Percentiles rank a stretch among this genome's conserved stretches.
phyloP scores from a whole-genome alignment of 2,888 invertebrate genomes.

The Scaptomyza tumidula region DNA sequence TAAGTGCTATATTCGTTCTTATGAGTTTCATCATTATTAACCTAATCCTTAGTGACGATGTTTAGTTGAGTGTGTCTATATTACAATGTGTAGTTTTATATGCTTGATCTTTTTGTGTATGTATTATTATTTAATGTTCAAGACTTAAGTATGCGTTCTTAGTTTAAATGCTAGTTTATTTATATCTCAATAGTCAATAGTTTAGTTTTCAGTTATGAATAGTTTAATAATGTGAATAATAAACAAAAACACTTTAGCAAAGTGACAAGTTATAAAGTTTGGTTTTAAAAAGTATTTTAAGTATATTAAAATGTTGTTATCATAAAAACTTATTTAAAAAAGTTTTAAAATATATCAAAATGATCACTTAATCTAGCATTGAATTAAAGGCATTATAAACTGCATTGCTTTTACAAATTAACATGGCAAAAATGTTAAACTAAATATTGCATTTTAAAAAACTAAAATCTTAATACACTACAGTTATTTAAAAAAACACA shows the following conservation, averaged over 20 bases:
- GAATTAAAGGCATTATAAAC: conserved; percentile 49
- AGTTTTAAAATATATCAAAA: conserved; percentile 8
- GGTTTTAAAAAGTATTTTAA: not conserved
- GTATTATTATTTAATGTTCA: conserved; percentile 43
- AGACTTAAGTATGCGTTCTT: conserved; percentile 61
- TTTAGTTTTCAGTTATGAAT: conserved; percentile 75
- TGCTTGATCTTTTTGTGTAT: conserved; percentile 23
- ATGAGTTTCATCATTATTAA: conserved; percentile 62
- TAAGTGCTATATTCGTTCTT: conserved; percentile 65
- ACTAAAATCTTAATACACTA: conserved; percentile 63
- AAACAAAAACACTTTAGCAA: conserved; percentile 55
- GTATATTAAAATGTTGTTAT: conserved; percentile 9
- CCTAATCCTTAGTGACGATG: conserved; percentile 69
- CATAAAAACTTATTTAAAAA: conserved; percentile 22
- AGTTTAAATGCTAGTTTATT: conserved; percentile 55
- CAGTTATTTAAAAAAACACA: conserved; percentile 38
- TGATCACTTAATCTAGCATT: conserved; percentile 45
- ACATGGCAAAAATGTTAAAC: conserved; percentile 71
- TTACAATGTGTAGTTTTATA: conserved; percentile 68
- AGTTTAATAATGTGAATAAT: conserved; percentile 69
- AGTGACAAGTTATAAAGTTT: conserved; percentile 18
- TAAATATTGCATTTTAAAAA: conserved; percentile 71
- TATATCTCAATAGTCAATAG: conserved; percentile 80
- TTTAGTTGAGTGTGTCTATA: conserved; percentile 66
- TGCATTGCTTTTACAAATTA: conserved; percentile 72